Evolutionary conservation across 2,797 vertebrate species (phyloP), one percentile per base, ranked within the genome.

Genomic region (Enteromius unitaeniatus): DNA sequence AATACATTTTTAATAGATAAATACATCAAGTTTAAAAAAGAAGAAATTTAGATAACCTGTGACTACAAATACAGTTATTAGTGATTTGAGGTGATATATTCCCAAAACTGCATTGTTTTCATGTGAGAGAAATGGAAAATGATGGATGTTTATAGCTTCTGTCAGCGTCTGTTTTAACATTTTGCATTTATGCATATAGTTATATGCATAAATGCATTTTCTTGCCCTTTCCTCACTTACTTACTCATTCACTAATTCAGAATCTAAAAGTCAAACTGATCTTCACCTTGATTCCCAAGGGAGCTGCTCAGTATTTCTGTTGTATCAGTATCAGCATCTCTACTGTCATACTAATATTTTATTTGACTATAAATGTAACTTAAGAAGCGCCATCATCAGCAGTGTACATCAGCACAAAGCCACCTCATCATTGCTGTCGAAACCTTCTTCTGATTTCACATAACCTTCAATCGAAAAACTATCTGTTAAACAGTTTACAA

Each of bases 341-440:
- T 37, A 55, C 49, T 45, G 37, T 47, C 37, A 45, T 17, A 58
- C 53, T 40, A 4, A 62, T 78, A 62, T 60, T 77, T 62, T 62
- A 45, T 42, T 26, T 21, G 75, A 45, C 14, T 62, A 42, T 47
- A 62, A 64, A 62, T 19, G 75, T 78, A 78, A 78, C 75, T 62
- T 62, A 62, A 62, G 37, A 60, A 62, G 23, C 3, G 10, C 28
- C 23, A 4, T 75, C 72, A 37, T 75, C 72, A 74, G 47, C 77
- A 79, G 42, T 37, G 7, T 37, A n/a, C 6, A 81, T 47, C 68
- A 81, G 79, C 53, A 73, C 79, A 76, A 53, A 47, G 75, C 37
- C 58, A 21, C 23, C 58, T 78, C 26, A 67, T 78, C 23, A 49
- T 21, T 10, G n/a, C 11, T 51, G 49, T 4, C 21, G 47, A 78